Evolutionary conservation across 2,797 vertebrate species (phyloP), one percentile per base, ranked within the genome.

Genomic region (Leucoraja ocellata): DNA sequence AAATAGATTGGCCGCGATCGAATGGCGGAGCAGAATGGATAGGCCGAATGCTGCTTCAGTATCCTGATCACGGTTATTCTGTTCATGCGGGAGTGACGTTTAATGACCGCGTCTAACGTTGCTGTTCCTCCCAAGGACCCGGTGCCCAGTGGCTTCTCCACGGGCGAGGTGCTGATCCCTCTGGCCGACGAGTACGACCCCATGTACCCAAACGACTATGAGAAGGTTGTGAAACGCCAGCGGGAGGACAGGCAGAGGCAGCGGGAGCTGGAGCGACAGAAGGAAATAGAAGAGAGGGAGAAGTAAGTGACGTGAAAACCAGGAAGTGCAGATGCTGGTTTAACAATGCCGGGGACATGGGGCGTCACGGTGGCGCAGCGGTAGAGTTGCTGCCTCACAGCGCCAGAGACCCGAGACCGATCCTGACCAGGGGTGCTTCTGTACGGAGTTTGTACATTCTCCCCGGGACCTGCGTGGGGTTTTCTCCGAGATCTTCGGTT

Each of bases 191-290:
- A 99, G 84, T 99, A 99, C 68, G 99, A 99, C 93, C 99, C 99
- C 1, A 99, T 99, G 98, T 99, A 98, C 94, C 99, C 99, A 94
- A 99, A 99, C 36, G 99, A 99, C 95, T 99, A 99, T 0, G 99
- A 99, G 93, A 99, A 99, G 93, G 99, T 99, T 93, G 96, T 99
- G 93, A 99, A 99, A 94, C 96, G 98, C 14, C 99, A 99, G 93
- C 93, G 99, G 63, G 99, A 99, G 93, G 99, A 99, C 0, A 96
- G 98, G 0, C 99, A 99, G 96, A 96, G 97, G 25, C 99, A 98
- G 95, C 97, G 98, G 61, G 99, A 99, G 95, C 97, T 98, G 96
- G 99, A 99, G 95, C 96, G 99, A 28, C 99, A 98, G 93, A 99
- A 99, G 94, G 98, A 99, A 95, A 99, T 99, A 0, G 99, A 99